Evolutionary conservation across 2,797 vertebrate species (phyloP).

Genomic region (Vireo griseus): DNA sequence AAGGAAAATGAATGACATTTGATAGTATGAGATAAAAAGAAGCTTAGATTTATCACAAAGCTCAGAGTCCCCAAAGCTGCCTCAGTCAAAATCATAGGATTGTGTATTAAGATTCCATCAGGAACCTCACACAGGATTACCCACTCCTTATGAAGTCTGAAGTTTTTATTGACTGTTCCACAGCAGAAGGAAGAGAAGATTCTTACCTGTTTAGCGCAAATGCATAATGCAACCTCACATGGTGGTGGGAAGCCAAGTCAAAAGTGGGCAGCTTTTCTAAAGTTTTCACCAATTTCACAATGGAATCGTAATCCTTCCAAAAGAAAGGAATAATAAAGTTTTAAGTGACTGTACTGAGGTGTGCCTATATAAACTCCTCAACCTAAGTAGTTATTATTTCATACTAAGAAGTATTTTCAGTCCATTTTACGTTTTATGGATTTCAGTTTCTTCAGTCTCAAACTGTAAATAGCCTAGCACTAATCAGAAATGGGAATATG

Average conservation of each 20-base stretch:
- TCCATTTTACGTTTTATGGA: background rate
- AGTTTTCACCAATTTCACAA: conserved; percentile 95
- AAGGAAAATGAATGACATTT: background rate
- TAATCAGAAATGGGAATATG: background rate
- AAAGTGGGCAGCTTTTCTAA: conserved; percentile 96
- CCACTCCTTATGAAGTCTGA: background rate
- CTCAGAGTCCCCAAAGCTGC: background rate
- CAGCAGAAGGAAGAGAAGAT: background rate
- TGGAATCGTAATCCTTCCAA: conserved; percentile 92
- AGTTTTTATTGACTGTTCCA: background rate
- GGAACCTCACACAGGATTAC: background rate
- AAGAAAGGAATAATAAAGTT: conserved; percentile 4
- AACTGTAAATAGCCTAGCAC: background rate
- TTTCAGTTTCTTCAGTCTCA: background rate
- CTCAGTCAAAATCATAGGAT: background rate
- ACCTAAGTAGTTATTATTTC: background rate
- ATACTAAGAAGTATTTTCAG: background rate
- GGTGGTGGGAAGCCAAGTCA: conserved; percentile 89
- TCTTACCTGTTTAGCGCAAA: conserved; percentile 96
- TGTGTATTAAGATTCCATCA: background rate
- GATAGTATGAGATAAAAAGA: background rate
- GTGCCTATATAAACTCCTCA: background rate
- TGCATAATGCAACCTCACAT: conserved; percentile 96
- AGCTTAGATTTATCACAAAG: background rate
- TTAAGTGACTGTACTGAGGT: background rate